Percentiles rank a stretch among this genome's conserved stretches.
These are phyloP conservation scores for Suillia variegata DNA, from an alignment of 2,888 invertebrate genomes.

Conservation along the genomic window DNA sequence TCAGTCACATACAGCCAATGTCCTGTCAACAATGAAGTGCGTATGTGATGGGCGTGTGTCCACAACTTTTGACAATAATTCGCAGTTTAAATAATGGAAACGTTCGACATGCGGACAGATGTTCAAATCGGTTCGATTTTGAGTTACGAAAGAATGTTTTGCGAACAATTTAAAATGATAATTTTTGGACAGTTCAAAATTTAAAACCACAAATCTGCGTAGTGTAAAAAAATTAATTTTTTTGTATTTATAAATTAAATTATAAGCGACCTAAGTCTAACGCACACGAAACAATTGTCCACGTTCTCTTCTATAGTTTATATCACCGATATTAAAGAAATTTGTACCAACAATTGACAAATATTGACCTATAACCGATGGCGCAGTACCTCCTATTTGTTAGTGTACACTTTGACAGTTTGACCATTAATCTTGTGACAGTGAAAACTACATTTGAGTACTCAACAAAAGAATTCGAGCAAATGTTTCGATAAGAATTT, in stretches of 20 bases:
- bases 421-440: not conserved
- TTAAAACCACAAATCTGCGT: too few species aligned
- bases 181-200: too few species aligned
- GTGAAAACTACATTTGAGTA: too few species aligned
- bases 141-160: too few species aligned
- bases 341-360: too few species aligned
- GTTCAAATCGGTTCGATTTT: not conserved
- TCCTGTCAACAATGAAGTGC: not conserved
- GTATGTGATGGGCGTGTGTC: not conserved
- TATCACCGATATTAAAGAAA: too few species aligned
- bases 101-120: not conserved
- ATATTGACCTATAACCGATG: slow-evolving; percentile 2
- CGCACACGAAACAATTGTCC: too few species aligned
- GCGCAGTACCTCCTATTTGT: not conserved
- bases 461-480: not conserved
- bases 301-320: too few species aligned
- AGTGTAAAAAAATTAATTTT: too few species aligned
- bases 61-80: slow-evolving; percentile 13
- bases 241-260: too few species aligned
- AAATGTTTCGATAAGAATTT: not conserved
- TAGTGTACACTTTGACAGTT: not conserved
- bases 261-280: too few species aligned
- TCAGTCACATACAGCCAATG: not conserved
- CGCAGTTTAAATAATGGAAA: slow-evolving; percentile 14
- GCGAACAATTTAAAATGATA: too few species aligned